Evolutionary conservation across 2,797 vertebrate genomes (phyloP), one percentile per base, ranked within the genome.

Genomic region (Sciurus vulgaris): DNA sequence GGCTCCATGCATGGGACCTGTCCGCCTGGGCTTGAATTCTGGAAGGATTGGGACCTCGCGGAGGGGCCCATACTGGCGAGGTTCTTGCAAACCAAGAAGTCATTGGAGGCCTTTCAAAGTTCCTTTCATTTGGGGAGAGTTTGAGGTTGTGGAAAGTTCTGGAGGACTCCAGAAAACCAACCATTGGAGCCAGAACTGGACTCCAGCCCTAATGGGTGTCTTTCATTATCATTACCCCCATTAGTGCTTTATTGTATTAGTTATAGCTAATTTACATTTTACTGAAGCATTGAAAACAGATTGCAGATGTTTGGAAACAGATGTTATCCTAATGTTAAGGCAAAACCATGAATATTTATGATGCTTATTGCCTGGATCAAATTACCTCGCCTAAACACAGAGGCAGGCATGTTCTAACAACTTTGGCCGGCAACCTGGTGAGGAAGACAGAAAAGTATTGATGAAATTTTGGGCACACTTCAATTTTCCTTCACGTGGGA

Each of bases 331-430:
- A 99, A 98, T 98, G 98, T 98, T 98, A 98, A 98, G 97, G 98
- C 99, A 99, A 98, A 98, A 97, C 98, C 98, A 99, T 99, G 99
- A 99, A 99, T 99, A 99, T 99, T 98, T 98, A 99, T 99, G 91
- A 1, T 96, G 97, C 99, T 99, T 99, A 99, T 99, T 99, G 99
- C 98, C 98, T 94, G 98, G 98, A 98, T 98, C 98, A 96, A 98
- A 99, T 98, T 98, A 98, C 98, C 98, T 97, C 44, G 63, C 97
- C 97, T 98, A 98, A 98, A 97, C 93, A 97, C 96, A 96, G 97
- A 98, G 96, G 97, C 96, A 97, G 97, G 96, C 97, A 89, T 96
- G 97, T 97, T 97, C 97, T 98, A 97, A 97, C 91, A 54, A 97
- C 95, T 97, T 98, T 97, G 96, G 96, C 97, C 59, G 86, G 97